Percentiles rank a stretch among this genome's conserved stretches.
Evolutionary conservation across 2,888 invertebrate genomes (phyloP).

Genomic region (Saturnia pavonia): DNA sequence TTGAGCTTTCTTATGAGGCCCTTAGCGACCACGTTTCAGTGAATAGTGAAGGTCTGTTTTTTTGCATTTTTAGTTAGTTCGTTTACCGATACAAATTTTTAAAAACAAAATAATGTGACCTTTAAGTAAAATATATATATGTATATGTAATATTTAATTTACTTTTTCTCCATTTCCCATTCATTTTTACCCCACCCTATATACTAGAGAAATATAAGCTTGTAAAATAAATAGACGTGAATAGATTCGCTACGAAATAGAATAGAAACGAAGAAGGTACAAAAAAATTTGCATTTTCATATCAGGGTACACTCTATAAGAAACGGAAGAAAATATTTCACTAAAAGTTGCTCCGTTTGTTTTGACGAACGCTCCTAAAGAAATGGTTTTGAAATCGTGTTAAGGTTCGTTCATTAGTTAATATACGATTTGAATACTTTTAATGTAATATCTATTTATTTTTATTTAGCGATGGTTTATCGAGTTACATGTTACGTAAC

Average conservation of each 20-base stretch:
- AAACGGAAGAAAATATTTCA: not conserved
- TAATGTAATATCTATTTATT: not conserved
- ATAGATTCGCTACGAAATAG: not conserved
- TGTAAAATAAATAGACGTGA: not conserved
- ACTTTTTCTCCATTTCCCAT: too few species aligned
- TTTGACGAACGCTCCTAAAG: constrained; percentile 6
- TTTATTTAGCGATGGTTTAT: too few species aligned
- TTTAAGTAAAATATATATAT: too few species aligned
- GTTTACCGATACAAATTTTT: too few species aligned
- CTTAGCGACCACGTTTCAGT: too few species aligned
- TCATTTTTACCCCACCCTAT: too few species aligned
- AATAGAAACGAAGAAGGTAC: not conserved
- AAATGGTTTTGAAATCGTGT: constrained; percentile 11
- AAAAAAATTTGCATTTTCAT: constrained; percentile 4
- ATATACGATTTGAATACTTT: not conserved
- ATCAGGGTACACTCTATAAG: constrained; percentile 10
- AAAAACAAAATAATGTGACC: too few species aligned
- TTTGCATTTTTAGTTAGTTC: too few species aligned
- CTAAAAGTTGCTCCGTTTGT: not conserved
- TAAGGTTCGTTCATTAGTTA: not conserved
- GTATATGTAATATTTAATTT: too few species aligned
- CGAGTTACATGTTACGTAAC: too few species aligned
- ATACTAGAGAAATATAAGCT: not conserved
- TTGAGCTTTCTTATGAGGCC: too few species aligned
- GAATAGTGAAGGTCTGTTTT: too few species aligned